Base-by-base conservation (phyloP, 2,113 vertebrate species). In the Thunnus thynnus region DNA sequence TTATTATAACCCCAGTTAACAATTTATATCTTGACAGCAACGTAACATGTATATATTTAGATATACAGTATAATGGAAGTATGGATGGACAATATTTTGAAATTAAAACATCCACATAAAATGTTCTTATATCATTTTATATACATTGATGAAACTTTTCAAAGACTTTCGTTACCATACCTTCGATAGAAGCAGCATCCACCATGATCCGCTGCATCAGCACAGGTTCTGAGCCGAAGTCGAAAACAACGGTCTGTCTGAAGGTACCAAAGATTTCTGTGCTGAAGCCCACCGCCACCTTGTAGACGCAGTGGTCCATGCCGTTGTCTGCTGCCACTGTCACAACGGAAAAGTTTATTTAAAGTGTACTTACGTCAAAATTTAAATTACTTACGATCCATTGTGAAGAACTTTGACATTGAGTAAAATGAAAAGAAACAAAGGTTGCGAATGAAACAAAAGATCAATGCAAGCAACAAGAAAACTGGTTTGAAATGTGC, bases 261-360 rank as follows among this genome's bases (percentile, higher is more conserved):
- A 99, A 99, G 90, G 98, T 99, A 62, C 98, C 98, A 88, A 99
- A 99, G 94, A 99, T 99, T 94, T 99, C 98, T 41, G 98, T 99
- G 94, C 95, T 97, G 94, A 99, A 99, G 83, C 95, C 97, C 94
- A 99, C 96, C 70, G 94, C 95, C 65, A 99, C 96, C 94, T 96
- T 97, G 95, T 99, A 99, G 80, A 98, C 75, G 83, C 97, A 98
- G 89, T 98, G 97, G 95, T 99, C 98, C 90, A 97, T 95, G 93
- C 98, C 98, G 46, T 99, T 99, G 90, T 94, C 90, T 91, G 96
- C 95, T 75, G 95, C 91, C 93, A 96, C 89, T 91, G 86, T 76
- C 11, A 56, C 22, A 70, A 76, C 0, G 89, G 13, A 0, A 73
- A 60, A 57, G 3, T 46, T 57, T 54, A 25, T 10, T 20, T 13